These are phyloP conservation scores for Vidua macroura DNA, from an alignment of 2,113 vertebrate species.

Conservation along the genomic window DNA sequence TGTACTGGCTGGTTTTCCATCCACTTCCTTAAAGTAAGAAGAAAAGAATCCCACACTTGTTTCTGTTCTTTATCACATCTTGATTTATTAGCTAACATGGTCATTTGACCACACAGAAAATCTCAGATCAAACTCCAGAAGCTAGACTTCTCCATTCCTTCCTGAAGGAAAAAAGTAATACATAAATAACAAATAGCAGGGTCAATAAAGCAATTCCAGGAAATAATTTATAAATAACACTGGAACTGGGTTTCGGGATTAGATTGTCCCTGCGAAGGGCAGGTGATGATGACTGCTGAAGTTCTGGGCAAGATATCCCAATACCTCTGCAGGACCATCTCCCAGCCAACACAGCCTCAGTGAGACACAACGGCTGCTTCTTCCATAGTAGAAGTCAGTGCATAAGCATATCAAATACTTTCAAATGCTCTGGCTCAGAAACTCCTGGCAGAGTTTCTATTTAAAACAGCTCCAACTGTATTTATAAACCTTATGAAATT, in stretches of 20 bases:
- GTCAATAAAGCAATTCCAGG: neutral
- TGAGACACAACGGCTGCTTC: neutral
- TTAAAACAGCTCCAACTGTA: constrained; percentile 41
- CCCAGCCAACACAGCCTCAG: constrained; percentile 14
- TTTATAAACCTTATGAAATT: constrained; percentile 50
- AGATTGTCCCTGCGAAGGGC: neutral
- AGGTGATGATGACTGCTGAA: neutral
- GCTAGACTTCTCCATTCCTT: neutral
- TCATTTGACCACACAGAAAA: neutral
- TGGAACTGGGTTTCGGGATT: constrained; percentile 11
- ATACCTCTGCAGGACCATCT: constrained; percentile 12
- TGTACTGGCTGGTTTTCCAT: constrained; percentile 89
- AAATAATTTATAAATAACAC: neutral
- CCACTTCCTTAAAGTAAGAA: constrained; percentile 93
- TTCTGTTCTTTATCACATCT: neutral
- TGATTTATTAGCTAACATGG: neutral
- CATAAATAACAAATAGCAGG: neutral
- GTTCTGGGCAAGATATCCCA: neutral
- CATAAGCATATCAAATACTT: constrained; percentile 43
- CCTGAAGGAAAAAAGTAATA: neutral
- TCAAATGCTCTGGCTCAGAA: constrained; percentile 24
- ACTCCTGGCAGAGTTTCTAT: neutral
- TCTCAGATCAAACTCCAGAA: neutral
- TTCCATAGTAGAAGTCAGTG: neutral
- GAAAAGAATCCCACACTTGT: constrained; percentile 84